These are phyloP conservation scores for Peromyscus melanophrys DNA, from an alignment of 2,797 vertebrate species.

Conservation along the genomic window DNA sequence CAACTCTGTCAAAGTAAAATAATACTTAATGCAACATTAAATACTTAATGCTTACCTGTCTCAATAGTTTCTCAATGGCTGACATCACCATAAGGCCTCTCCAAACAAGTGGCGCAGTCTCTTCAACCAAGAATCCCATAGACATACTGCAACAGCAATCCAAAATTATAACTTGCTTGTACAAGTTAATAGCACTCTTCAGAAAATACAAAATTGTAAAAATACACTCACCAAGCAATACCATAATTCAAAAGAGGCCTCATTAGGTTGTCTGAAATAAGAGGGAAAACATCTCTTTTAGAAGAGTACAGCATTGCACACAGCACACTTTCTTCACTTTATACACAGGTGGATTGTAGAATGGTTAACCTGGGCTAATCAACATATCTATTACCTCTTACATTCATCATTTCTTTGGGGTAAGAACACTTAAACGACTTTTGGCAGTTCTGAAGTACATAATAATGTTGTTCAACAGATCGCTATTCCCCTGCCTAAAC, in stretches of 20 bases:
- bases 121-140: conserved; percentile 98
- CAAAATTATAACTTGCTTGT: conserved; percentile 69
- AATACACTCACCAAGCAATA: conserved; percentile 94
- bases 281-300: conserved; percentile 74
- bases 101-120: conserved; percentile 95
- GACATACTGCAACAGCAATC: conserved; percentile 94
- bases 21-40: conserved; percentile 34
- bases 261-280: conserved; percentile 95
- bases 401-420: not conserved
- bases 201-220: conserved; percentile 80
- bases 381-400: not conserved
- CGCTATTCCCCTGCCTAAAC: not conserved
- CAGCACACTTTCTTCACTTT: conserved; percentile 11
- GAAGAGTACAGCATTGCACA: not conserved
- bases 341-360: not conserved
- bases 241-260: conserved; percentile 97
- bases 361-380: not conserved
- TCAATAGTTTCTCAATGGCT: conserved; percentile 95
- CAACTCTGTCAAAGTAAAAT: conserved; percentile 46
- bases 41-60: conserved; percentile 91
- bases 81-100: conserved; percentile 99
- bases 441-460: not conserved
- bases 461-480: not conserved
- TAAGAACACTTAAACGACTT: conserved; percentile 29
- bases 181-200: conserved; percentile 39